phyloP scores from a whole-genome alignment of 2,888 invertebrate genomes.

The Druceiella hillmani region DNA sequence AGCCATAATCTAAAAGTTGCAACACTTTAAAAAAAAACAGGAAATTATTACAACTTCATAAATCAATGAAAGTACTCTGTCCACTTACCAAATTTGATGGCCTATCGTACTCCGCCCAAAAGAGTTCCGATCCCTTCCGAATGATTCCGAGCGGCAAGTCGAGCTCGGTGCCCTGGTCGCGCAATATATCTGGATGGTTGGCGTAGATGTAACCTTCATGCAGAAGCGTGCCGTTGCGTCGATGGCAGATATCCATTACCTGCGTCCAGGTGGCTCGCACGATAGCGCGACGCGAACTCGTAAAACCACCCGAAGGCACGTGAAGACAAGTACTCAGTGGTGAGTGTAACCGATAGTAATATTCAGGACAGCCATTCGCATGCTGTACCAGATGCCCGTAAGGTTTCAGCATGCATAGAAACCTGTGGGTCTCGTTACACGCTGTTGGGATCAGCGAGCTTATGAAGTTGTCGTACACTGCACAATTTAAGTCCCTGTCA shows the following conservation, averaged over 20 bases:
- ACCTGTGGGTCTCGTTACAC: conserved; percentile 36
- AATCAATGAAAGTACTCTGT: too few relatives aligned
- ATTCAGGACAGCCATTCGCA: conserved; percentile 32
- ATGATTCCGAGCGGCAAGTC: conserved; percentile 35
- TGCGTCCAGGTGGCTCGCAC: conserved; percentile 41
- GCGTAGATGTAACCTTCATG: conserved; percentile 43
- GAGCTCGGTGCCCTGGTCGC: conserved; percentile 22
- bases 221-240: conserved; percentile 33
- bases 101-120: conserved; percentile 29
- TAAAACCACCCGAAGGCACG: conserved; percentile 22
- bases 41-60: too few relatives aligned
- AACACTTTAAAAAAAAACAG: neutral
- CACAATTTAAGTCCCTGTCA: conserved; percentile 33
- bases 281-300: conserved; percentile 31
- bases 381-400: conserved; percentile 30
- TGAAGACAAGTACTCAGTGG: conserved; percentile 37
- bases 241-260: conserved; percentile 33
- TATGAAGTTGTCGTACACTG: conserved; percentile 33
- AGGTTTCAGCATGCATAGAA: conserved; percentile 39
- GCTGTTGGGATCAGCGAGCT: conserved; percentile 32
- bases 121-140: conserved; percentile 28
- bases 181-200: conserved; percentile 32
- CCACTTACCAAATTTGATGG: conserved; percentile 28
- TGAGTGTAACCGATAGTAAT: conserved; percentile 33
- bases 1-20: too few relatives aligned